These are phyloP conservation scores for Eriosoma lanigerum DNA, from an alignment of 1,140 invertebrate genomes.

Conservation along the genomic window DNA sequence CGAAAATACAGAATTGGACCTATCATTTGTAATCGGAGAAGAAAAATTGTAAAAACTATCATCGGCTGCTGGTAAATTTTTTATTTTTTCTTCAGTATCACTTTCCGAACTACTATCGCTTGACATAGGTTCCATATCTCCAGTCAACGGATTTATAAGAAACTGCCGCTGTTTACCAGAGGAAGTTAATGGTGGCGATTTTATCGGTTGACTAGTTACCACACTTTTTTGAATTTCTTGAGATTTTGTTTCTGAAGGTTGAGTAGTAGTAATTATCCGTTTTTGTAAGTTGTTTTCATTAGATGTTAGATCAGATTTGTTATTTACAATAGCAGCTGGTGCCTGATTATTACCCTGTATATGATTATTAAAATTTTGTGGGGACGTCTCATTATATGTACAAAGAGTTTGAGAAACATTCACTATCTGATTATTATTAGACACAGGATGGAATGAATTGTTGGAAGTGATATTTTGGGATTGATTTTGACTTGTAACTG, in stretches of 20 bases:
- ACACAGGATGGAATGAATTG: conserved; percentile 47
- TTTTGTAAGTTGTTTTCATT: conserved; percentile 25
- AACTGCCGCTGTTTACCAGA: conserved; percentile 67
- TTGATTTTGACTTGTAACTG: conserved; percentile 29
- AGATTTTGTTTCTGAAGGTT: conserved; percentile 22
- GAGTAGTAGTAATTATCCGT: conserved; percentile 1
- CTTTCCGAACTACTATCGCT: conserved; percentile 65
- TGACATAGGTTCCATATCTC: conserved; percentile 78
- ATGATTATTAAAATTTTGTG: conserved; percentile 45
- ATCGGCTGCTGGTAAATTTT: conserved; percentile 55
- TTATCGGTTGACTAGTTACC: conserved; percentile 50
- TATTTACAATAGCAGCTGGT: conserved; percentile 37
- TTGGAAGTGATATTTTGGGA: conserved; percentile 44
- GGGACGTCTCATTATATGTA: conserved; percentile 33
- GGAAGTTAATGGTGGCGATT: conserved; percentile 49
- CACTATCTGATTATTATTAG: conserved; percentile 35
- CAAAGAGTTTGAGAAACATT: conserved; percentile 24
- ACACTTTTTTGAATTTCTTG: conserved; percentile 46
- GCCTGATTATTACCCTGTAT: conserved; percentile 51
- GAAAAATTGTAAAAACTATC: conserved; percentile 63
- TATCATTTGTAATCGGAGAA: conserved; percentile 61
- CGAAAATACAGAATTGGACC: conserved; percentile 65
- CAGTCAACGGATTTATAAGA: conserved; percentile 85
- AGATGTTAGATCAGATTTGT: conserved; percentile 34
- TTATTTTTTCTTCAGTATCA: conserved; percentile 58